phyloP scores from a whole-genome alignment of 2,113 vertebrate genomes.

The Muntiacus muntjak region DNA sequence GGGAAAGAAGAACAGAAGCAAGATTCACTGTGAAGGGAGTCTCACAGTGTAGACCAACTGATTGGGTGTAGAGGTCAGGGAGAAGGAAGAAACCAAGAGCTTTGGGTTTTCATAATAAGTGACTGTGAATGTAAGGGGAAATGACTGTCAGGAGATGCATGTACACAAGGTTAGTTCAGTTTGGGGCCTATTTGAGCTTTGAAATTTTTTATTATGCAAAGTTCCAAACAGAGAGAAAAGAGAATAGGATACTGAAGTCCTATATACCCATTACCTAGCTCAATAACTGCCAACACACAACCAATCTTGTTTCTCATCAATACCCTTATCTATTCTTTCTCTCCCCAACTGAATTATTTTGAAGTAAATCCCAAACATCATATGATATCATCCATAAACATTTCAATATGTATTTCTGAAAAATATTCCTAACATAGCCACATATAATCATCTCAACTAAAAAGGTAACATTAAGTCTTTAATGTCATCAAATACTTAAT shows the following conservation, averaged over 20 bases:
- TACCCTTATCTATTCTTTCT: neutral
- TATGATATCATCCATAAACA: neutral
- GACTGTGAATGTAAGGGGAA: neutral
- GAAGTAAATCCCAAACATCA: neutral
- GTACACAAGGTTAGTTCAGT: neutral
- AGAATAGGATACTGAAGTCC: neutral
- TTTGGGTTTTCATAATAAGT: neutral
- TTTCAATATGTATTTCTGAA: slow-evolving; percentile 3
- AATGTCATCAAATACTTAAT: neutral
- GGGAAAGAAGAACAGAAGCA: neutral
- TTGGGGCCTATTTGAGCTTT: neutral
- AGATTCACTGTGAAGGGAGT: neutral
- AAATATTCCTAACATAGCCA: neutral
- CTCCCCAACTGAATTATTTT: slow-evolving; percentile 14
- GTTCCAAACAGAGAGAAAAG: neutral
- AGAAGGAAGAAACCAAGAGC: neutral
- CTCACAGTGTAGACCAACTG: neutral
- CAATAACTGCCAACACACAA: neutral
- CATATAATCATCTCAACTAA: neutral
- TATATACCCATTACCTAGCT: neutral
- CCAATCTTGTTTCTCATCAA: neutral
- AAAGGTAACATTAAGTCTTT: neutral
- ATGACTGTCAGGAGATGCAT: neutral
- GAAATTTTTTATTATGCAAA: neutral
- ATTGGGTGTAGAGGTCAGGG: neutral